Evolutionary conservation across 2,113 vertebrate genomes (phyloP).

Genomic region (Urocynchramus pylzowi): DNA sequence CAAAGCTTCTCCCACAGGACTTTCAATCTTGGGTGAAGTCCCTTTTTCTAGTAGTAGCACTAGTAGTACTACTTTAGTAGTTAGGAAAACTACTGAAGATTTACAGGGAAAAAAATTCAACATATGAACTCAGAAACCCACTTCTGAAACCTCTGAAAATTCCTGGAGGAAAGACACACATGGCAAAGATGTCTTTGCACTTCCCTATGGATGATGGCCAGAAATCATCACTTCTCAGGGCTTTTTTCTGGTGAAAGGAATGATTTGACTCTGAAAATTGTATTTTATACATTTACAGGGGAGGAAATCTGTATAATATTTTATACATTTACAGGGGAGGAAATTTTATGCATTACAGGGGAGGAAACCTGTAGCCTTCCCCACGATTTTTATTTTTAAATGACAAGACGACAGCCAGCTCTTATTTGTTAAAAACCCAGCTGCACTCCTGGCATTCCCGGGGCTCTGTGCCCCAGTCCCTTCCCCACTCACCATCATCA

Average conservation of each 20-base stretch:
- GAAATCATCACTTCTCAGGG: neutral
- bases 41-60: neutral
- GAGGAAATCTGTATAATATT: neutral
- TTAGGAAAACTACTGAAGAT: neutral
- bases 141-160: neutral
- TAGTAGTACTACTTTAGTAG: neutral
- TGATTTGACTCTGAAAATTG: rapidly evolving
- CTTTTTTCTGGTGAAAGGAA: neutral
- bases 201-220: rapidly evolving
- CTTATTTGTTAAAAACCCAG: rapidly evolving
- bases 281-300: rapidly evolving
- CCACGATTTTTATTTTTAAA: rapidly evolving
- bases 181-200: rapidly evolving
- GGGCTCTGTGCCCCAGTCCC: rapidly evolving
- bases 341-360: too few relatives aligned
- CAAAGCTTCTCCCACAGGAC: neutral
- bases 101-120: neutral
- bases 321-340: rapidly evolving
- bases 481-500: conserved; percentile 58
- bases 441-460: rapidly evolving
- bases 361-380: too few relatives aligned
- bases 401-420: rapidly evolving
- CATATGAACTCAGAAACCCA: neutral
- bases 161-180: rapidly evolving
- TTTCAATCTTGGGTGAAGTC: neutral